Evolutionary conservation across 2,888 invertebrate genomes (phyloP).

Genomic region (Leptogaster cylindrica): DNA sequence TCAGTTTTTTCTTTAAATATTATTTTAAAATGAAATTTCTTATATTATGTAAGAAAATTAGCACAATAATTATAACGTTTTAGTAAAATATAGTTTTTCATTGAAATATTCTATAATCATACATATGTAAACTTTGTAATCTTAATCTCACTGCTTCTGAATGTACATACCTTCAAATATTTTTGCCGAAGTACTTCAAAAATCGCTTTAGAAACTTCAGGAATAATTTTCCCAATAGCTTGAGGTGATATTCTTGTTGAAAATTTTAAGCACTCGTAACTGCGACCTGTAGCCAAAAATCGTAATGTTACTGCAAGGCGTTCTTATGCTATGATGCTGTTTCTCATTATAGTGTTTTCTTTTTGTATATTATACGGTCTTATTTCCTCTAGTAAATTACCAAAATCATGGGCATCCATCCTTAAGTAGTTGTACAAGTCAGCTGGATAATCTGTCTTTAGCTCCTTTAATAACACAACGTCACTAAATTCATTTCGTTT

Average conservation of each 20-base stretch:
- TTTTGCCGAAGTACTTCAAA: neutral
- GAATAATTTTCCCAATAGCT: constrained; percentile 16
- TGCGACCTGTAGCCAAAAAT: constrained; percentile 24
- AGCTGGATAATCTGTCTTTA: constrained; percentile 5
- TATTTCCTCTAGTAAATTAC: neutral
- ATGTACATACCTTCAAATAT: constrained; percentile 18
- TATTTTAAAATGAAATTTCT: no score
- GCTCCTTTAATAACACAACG: constrained; percentile 1
- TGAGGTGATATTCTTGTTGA: constrained; percentile 15
- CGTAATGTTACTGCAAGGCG: constrained; percentile 22
- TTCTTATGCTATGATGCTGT: constrained; percentile 3
- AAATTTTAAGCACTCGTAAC: constrained; percentile 18
- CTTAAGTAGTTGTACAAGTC: constrained; percentile 14
- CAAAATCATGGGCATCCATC: constrained; percentile 15
- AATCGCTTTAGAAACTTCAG: neutral
- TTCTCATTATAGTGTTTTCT: neutral
- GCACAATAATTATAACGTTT: no score
- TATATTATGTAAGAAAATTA: no score
- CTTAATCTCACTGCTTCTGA: no score
- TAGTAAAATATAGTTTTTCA: no score
- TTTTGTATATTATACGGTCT: constrained; percentile 15
- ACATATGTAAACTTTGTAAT: no score
- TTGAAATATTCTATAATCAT: no score
- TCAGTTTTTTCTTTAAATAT: no score
- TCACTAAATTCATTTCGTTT: constrained; percentile 11